Conservation (phyloP, 2,113 vertebrate genomes). For the Ivindomyrus marchei region DNA sequence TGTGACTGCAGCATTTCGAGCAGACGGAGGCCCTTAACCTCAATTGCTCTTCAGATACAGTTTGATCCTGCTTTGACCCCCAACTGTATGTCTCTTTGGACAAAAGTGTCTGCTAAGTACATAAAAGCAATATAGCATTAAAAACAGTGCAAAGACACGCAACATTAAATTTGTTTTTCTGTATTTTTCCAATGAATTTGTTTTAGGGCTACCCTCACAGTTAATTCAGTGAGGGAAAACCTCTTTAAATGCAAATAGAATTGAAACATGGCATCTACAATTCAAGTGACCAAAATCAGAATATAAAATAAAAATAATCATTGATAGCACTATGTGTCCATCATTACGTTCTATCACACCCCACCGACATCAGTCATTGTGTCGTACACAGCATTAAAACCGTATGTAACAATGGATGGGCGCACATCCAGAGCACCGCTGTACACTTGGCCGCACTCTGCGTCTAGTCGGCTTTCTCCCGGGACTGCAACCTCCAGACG, state of each 20-base stretch:
- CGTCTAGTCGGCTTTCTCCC: conserved; percentile 71
- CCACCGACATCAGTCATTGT: conserved; percentile 2
- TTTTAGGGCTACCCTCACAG: not conserved
- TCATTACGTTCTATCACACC: not conserved
- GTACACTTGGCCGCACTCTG: conserved; percentile 33
- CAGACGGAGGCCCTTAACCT: not conserved
- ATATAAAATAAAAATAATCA: conserved; percentile 6
- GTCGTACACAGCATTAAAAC: conserved; percentile 18
- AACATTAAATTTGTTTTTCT: not conserved
- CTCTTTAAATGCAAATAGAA: not conserved
- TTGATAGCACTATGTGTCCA: not conserved
- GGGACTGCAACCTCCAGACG: conserved; percentile 77
- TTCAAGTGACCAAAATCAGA: conserved; percentile 4
- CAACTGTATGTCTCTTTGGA: not conserved
- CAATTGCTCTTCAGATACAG: not conserved
- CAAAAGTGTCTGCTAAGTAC: not conserved
- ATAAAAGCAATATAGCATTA: not conserved
- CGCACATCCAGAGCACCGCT: not conserved
- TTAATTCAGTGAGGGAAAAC: not conserved
- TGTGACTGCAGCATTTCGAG: not conserved
- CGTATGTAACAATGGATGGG: conserved; percentile 19
- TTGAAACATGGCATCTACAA: conserved; percentile 13
- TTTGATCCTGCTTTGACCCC: not conserved
- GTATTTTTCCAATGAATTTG: not conserved
- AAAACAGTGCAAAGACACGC: not conserved